These are phyloP conservation scores for Hydrophis major DNA, from an alignment of 2,797 vertebrate genomes.

Conservation along the genomic window DNA sequence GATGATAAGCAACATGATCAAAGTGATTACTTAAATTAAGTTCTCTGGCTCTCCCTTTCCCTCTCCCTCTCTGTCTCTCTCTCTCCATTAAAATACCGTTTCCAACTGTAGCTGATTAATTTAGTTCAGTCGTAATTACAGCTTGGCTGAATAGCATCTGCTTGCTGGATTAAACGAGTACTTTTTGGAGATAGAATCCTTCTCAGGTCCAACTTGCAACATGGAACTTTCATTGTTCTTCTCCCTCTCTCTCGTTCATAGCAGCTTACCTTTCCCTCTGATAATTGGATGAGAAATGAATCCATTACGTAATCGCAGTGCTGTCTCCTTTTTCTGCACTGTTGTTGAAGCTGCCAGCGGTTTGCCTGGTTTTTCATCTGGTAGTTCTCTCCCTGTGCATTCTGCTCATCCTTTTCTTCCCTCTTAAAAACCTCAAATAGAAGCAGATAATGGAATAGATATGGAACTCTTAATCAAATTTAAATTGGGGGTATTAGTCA, in stretches of 20 bases:
- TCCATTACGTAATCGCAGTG: background rate
- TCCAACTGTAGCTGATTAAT: conserved; percentile 47
- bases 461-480: background rate
- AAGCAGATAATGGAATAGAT: background rate
- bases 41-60: background rate
- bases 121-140: conserved; percentile 35
- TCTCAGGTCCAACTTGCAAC: too few relatives aligned
- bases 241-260: too few relatives aligned
- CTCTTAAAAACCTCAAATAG: background rate
- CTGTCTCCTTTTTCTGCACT: background rate
- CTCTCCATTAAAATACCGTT: conserved; percentile 51
- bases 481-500: background rate
- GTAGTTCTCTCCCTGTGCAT: background rate
- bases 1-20: conserved; percentile 28
- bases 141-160: background rate
- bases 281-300: background rate
- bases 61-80: background rate
- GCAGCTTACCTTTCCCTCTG: background rate
- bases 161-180: conserved; percentile 1
- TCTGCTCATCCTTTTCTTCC: too few relatives aligned
- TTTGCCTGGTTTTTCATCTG: background rate
- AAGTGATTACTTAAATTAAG: conserved; percentile 61
- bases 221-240: background rate
- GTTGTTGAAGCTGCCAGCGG: background rate
- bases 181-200: background rate